phyloP scores from a whole-genome alignment of 2,113 vertebrate species.

The Misgurnus mizolepis region DNA sequence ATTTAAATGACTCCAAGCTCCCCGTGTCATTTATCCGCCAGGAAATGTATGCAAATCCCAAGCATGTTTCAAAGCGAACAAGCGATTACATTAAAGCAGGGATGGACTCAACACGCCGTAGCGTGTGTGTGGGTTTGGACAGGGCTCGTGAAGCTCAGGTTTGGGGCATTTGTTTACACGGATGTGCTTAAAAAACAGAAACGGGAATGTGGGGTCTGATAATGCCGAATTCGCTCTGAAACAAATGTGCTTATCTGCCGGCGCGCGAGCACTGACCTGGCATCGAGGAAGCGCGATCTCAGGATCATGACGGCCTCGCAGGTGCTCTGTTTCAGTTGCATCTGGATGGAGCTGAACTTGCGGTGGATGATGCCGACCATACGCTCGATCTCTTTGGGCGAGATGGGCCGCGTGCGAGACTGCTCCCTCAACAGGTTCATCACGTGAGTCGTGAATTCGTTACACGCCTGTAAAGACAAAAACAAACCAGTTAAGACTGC shows the following conservation, averaged over 20 bases:
- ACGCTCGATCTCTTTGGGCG: constrained; percentile 96
- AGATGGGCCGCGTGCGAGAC: constrained; percentile 94
- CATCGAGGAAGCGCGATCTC: constrained; percentile 95
- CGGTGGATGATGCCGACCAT: constrained; percentile 99
- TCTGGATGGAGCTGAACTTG: constrained; percentile 99
- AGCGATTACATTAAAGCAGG: constrained; percentile 73
- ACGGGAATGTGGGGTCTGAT: constrained; percentile 21
- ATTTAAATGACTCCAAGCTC: constrained; percentile 75
- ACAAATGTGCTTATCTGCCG: neutral
- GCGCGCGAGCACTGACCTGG: constrained; percentile 77
- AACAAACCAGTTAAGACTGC: neutral
- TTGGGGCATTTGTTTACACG: constrained; percentile 36
- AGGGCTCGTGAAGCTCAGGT: neutral
- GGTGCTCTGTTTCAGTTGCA: constrained; percentile 98
- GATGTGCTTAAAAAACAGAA: constrained; percentile 11
- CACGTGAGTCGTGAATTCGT: constrained; percentile 98
- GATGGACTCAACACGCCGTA: constrained; percentile 52
- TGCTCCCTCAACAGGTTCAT: constrained; percentile 98
- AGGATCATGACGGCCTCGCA: constrained; percentile 99
- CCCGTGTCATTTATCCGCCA: constrained; percentile 73
- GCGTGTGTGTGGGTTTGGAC: constrained; percentile 32
- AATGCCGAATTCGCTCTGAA: neutral
- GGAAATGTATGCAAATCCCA: constrained; percentile 78
- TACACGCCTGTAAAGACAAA: constrained; percentile 82
- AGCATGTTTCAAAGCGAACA: constrained; percentile 72